Base-by-base conservation (phyloP, 2,113 vertebrate genomes). In the Uria lomvia region DNA sequence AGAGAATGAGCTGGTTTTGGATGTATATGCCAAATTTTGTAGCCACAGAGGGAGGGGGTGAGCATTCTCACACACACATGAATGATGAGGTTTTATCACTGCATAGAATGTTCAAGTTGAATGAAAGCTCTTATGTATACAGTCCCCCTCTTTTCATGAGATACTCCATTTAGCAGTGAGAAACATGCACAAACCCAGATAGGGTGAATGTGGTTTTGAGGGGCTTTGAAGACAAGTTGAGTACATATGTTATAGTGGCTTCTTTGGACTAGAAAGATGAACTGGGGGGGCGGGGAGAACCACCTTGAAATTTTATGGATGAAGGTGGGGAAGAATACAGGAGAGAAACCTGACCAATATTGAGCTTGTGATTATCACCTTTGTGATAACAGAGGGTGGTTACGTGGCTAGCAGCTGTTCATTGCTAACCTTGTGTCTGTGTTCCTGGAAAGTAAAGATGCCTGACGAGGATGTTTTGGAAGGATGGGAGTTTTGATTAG, bases 391-490 rank as follows among this genome's bases (percentile, higher is more conserved):
- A 90, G 87, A 87, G 3, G 1, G 47, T 73, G 52, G 65, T 94
- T 88, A 59, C 1, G 0, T 85, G 84, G 77, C 23, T 59, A 60
- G 73, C 32, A 23, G 20, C 32, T 81, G 27, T 58, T 53, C 5
- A 5, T 66, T 65, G 90, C 27, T 78, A 45, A 9, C 66, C 24
- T 82, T 27, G 3, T 78, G 59, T 89, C 32, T 72, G 5, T 55
- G 27, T 68, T 65, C 58, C 62, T 86, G 80, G 53, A 50, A 95
- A 82, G 92, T 67, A 85, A 96, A 96, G 56, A 49, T 96, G 59
- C 8, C 15, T 50, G 42, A 83, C 13, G 50, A 95, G 30, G n/a
- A 10, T 74, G 15, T 59, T 81, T 66, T 78, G 72, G 45, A 81
- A 93, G 49, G 34, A 56, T 42, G 13, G 9, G 21, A 32, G 6